phyloP scores from a whole-genome alignment of 2,888 invertebrate genomes.

The Trachelus iudaicus region DNA sequence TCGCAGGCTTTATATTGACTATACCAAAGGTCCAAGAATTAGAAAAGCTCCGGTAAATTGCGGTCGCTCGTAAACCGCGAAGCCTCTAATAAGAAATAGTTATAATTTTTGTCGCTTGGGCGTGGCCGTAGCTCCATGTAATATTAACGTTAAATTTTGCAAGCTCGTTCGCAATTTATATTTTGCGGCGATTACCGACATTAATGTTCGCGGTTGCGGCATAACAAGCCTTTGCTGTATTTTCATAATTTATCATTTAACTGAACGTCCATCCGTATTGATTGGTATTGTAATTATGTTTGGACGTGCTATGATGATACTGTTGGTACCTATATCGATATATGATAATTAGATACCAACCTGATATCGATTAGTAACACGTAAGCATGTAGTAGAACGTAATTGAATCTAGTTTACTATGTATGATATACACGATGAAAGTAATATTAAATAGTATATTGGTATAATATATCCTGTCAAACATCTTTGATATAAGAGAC shows the following conservation, averaged over 20 bases:
- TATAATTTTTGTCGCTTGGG: not conserved
- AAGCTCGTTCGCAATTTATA: too few relatives aligned
- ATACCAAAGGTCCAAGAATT: not conserved
- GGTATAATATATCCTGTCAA: not conserved
- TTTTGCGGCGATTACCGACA: too few relatives aligned
- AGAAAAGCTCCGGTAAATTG: not conserved
- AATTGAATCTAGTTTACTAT: not conserved
- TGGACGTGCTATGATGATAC: not conserved
- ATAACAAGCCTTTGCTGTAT: not conserved
- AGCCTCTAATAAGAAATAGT: not conserved
- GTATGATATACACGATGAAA: not conserved
- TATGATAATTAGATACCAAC: not conserved
- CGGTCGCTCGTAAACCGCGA: not conserved
- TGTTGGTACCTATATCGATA: not conserved
- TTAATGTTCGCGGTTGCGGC: not conserved
- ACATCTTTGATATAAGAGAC: not conserved
- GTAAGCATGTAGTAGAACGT: not conserved
- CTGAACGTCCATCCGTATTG: not conserved
- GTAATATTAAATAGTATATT: not conserved
- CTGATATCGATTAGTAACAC: not conserved
- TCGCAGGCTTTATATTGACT: not conserved
- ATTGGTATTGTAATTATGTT: not conserved
- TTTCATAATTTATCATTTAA: not conserved
- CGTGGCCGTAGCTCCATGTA: not conserved
- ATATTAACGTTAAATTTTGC: not conserved